Conservation (phyloP, 2,113 vertebrate genomes). For the Oreochromis spilurus region DNA sequence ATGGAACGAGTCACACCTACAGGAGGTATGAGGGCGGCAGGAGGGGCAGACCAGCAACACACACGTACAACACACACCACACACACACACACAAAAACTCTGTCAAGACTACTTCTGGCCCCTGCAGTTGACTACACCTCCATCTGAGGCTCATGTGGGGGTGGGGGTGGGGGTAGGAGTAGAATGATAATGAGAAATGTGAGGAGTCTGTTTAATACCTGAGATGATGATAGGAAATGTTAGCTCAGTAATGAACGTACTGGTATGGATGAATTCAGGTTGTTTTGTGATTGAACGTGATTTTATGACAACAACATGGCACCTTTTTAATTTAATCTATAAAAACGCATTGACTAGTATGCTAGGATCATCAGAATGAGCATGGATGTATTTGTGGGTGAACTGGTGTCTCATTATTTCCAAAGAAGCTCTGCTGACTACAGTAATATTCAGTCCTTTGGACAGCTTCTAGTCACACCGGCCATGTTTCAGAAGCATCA, state of each 20-base stretch:
- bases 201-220: neutral
- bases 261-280: neutral
- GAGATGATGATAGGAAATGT: neutral
- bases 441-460: neutral
- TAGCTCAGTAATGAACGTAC: neutral
- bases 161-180: neutral
- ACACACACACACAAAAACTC: conserved; percentile 4
- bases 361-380: neutral
- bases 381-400: neutral
- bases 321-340: neutral
- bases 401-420: rapidly evolving
- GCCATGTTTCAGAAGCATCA: neutral
- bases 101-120: conserved; percentile 26
- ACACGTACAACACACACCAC: neutral
- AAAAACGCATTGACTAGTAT: neutral
- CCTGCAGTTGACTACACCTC: neutral
- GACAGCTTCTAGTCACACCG: neutral
- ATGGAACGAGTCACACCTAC: conserved; percentile 89
- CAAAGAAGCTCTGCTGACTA: neutral
- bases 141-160: neutral
- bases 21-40: neutral
- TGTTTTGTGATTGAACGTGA: neutral
- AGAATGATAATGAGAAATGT: neutral
- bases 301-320: neutral
- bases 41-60: neutral